phyloP scores from a whole-genome alignment of 2,797 vertebrate species.

The Myotis planiceps region DNA sequence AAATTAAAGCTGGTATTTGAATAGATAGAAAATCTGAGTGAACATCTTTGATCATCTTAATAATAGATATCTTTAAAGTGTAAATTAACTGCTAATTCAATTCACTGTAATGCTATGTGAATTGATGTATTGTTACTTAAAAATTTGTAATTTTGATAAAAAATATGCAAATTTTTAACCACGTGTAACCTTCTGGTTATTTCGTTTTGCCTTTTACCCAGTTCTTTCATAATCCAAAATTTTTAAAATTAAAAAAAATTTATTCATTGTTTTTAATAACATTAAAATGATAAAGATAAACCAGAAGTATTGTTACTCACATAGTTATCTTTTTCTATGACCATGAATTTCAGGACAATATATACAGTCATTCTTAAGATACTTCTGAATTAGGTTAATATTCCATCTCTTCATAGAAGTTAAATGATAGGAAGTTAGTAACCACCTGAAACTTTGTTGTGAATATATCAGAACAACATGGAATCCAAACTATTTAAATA shows the following conservation, averaged over 20 bases:
- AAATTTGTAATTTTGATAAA: constrained; percentile 69
- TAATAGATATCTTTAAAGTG: constrained; percentile 73
- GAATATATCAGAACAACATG: neutral
- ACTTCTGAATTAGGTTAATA: neutral
- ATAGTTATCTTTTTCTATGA: constrained; percentile 13
- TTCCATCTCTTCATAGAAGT: neutral
- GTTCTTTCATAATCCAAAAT: constrained; percentile 27
- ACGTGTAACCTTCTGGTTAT: constrained; percentile 42
- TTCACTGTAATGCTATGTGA: constrained; percentile 73
- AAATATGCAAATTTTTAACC: constrained; percentile 64
- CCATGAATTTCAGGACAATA: neutral
- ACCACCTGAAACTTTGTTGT: neutral
- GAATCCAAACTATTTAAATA: neutral
- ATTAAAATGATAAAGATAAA: constrained; percentile 33
- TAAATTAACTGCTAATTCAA: constrained; percentile 77
- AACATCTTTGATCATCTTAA: constrained; percentile 77
- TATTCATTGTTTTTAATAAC: constrained; percentile 36
- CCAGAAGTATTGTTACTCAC: neutral
- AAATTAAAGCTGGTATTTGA: constrained; percentile 63
- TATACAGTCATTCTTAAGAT: neutral
- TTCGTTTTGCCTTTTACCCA: constrained; percentile 50
- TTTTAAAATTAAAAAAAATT: neutral
- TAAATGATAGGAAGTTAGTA: neutral
- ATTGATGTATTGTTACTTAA: constrained; percentile 68
- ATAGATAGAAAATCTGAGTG: constrained; percentile 58